Conservation (phyloP, 2,888 invertebrate genomes). For the Plagodis pulveraria region DNA sequence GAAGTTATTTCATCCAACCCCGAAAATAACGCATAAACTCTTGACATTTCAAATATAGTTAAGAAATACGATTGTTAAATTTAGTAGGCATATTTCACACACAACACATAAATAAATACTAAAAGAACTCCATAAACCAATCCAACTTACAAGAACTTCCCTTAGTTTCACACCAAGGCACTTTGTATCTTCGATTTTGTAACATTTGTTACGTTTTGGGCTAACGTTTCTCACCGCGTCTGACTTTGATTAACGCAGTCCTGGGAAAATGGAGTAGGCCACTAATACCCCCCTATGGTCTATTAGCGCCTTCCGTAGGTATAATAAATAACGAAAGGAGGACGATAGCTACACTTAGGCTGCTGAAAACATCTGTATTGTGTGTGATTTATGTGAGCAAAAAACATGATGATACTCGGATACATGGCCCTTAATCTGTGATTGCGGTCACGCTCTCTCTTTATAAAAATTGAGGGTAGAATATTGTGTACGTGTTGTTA, state of each 20-base stretch:
- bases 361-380: slow-evolving; percentile 34
- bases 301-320: slow-evolving; percentile 38
- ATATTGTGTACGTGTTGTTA: too few species aligned
- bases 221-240: slow-evolving; percentile 34
- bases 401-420: slow-evolving; percentile 26
- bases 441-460: slow-evolving; percentile 15
- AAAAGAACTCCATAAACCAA: not conserved
- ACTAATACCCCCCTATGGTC: slow-evolving; percentile 39
- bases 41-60: too few species aligned
- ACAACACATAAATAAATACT: not conserved
- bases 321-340: slow-evolving; percentile 39
- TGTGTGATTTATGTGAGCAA: slow-evolving; percentile 32
- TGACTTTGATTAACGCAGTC: slow-evolving; percentile 39
- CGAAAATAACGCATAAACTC: too few species aligned
- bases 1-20: too few species aligned
- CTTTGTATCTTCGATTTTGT: slow-evolving; percentile 28
- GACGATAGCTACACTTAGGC: slow-evolving; percentile 35
- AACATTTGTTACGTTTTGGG: slow-evolving; percentile 34
- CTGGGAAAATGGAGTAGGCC: slow-evolving; percentile 39
- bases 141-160: slow-evolving; percentile 5
- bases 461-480: slow-evolving; percentile 5
- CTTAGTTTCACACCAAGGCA: slow-evolving; percentile 7
- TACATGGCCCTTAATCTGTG: slow-evolving; percentile 9
- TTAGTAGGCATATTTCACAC: too few species aligned
- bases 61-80: too few species aligned